Evolutionary conservation across 2,888 invertebrate species (phyloP).

Genomic region (Catocala fraxini): DNA sequence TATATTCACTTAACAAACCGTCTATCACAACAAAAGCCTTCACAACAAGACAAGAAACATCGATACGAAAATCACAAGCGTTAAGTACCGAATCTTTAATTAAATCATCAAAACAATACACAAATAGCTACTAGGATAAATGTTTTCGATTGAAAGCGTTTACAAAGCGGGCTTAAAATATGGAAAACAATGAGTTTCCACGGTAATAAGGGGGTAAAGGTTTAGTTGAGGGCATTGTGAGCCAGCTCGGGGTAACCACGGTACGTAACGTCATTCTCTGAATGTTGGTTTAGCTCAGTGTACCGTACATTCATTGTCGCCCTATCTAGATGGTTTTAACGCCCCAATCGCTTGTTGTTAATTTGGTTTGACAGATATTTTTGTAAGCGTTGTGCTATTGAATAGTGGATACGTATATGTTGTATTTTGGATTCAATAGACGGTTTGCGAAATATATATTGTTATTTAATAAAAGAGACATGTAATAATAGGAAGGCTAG

Average conservation of each 20-base stretch:
- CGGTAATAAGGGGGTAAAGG: conserved; percentile 82
- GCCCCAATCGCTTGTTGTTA: conserved; percentile 60
- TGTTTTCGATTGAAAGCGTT: conserved; percentile 59
- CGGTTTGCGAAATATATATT: neutral
- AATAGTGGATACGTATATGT: conserved; percentile 28
- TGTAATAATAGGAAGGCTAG: no score
- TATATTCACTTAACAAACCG: conserved; percentile 22
- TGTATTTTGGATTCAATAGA: conserved; percentile 15
- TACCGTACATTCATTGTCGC: conserved; percentile 77
- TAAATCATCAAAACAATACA: conserved; percentile 58
- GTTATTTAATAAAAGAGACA: no score
- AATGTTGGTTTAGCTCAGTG: conserved; percentile 75
- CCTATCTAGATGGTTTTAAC: conserved; percentile 73
- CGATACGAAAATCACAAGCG: conserved; percentile 24
- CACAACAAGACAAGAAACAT: conserved; percentile 21
- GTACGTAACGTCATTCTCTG: conserved; percentile 63
- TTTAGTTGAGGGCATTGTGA: conserved; percentile 57
- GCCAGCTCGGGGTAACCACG: conserved; percentile 69
- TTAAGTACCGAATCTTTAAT: conserved; percentile 50
- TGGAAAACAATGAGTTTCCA: conserved; percentile 82
- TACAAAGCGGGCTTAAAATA: conserved; percentile 74
- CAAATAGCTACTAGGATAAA: conserved; percentile 63
- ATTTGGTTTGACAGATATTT: conserved; percentile 78
- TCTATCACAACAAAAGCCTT: conserved; percentile 7
- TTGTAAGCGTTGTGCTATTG: conserved; percentile 24